These are phyloP conservation scores for Hippopotamyrus pictus DNA, from an alignment of 2,797 vertebrate genomes.

Conservation along the genomic window DNA sequence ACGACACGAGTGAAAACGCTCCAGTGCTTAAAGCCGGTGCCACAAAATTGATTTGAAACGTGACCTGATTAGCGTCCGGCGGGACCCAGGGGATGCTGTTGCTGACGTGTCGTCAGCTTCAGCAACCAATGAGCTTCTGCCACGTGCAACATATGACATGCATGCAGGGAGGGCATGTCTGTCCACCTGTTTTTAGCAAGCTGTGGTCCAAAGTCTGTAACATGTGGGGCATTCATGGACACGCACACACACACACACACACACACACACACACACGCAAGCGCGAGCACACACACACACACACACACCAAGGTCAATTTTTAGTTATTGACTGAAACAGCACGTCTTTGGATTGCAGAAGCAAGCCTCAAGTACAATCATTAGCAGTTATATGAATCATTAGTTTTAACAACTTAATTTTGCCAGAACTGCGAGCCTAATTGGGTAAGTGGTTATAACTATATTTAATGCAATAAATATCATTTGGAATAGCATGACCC, in stretches of 20 bases:
- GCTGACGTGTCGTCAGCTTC: background rate
- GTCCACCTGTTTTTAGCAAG: background rate
- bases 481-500: background rate
- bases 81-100: background rate
- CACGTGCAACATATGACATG: background rate
- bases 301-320: background rate
- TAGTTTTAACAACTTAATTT: conserved; percentile 6
- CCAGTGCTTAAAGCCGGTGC: background rate
- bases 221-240: background rate
- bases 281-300: background rate
- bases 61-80: background rate
- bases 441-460: conserved; percentile 3
- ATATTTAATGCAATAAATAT: conserved; percentile 13
- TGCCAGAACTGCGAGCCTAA: background rate
- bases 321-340: background rate
- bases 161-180: background rate
- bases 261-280: background rate
- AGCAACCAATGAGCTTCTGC: background rate
- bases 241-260: background rate
- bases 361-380: background rate
- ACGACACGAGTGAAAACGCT: background rate
- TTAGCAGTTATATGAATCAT: conserved; percentile 3
- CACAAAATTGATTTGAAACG: background rate
- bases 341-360: background rate
- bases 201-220: background rate